Conservation (phyloP, 2,888 invertebrate species). For the Volucella inflata region DNA sequence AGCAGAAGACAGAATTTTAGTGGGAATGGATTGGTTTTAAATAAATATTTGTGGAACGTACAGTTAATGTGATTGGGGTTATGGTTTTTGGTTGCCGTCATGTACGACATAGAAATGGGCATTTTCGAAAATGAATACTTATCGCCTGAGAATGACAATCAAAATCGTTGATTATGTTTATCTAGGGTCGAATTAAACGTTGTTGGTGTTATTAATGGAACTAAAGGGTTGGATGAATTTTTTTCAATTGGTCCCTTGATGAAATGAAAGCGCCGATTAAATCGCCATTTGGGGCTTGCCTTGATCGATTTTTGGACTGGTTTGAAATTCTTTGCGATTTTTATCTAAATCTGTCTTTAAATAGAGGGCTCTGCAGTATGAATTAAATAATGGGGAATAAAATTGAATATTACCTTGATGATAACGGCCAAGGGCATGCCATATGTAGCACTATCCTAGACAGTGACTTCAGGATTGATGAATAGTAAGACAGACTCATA, state of each 20-base stretch:
- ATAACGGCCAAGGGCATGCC: too few relatives aligned
- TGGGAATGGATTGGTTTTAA: slow-evolving; percentile 30
- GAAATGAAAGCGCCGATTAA: slow-evolving; percentile 39
- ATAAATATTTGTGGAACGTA: slow-evolving; percentile 47
- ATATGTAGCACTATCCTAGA: too few relatives aligned
- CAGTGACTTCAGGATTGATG: too few relatives aligned
- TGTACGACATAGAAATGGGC: slow-evolving; percentile 2
- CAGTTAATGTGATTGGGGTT: slow-evolving; percentile 54
- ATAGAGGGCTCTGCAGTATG: too few relatives aligned
- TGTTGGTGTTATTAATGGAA: slow-evolving; percentile 72
- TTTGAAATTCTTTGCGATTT: slow-evolving; percentile 26
- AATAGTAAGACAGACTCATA: too few relatives aligned
- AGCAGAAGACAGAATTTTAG: slow-evolving; percentile 30
- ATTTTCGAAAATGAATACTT: slow-evolving; percentile 38
- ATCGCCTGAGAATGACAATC: slow-evolving; percentile 56
- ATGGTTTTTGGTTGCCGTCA: slow-evolving; percentile 41
- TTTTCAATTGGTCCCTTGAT: slow-evolving; percentile 7
- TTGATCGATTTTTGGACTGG: slow-evolving; percentile 44
- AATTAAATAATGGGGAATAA: too few relatives aligned
- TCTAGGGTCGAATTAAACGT: slow-evolving; percentile 64
- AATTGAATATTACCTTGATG: too few relatives aligned
- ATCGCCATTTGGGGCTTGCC: slow-evolving; percentile 34
- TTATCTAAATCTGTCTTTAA: neutral
- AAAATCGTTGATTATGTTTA: slow-evolving; percentile 65
- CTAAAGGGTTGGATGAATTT: slow-evolving; percentile 59